Percentiles rank a stretch among this genome's conserved stretches.
Evolutionary conservation across 2,797 vertebrate species (phyloP).

Genomic region (Pseudochromis fuscus): DNA sequence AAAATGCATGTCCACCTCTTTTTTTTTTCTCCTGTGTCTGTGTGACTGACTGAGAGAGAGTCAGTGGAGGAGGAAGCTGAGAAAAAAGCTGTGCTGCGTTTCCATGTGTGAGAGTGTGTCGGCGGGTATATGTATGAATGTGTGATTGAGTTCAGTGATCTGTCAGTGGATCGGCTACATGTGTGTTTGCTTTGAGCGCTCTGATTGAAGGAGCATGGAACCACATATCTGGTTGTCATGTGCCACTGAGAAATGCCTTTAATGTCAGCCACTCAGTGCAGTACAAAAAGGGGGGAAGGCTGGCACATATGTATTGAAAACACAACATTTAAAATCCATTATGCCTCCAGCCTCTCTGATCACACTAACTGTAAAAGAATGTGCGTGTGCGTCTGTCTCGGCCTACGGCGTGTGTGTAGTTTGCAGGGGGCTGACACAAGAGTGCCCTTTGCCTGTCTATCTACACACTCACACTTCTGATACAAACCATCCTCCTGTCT

Average conservation of each 20-base stretch:
- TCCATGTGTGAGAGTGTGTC: slow-evolving; percentile 63
- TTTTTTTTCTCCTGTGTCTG: slow-evolving; percentile 24
- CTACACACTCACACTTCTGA: slow-evolving; percentile 39
- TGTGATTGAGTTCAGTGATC: slow-evolving; percentile 67
- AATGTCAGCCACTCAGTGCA: slow-evolving; percentile 65
- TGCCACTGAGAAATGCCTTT: slow-evolving; percentile 78
- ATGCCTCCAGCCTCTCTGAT: slow-evolving; percentile 52
- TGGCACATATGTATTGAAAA: slow-evolving; percentile 67
- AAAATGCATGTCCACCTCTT: slow-evolving; percentile 42
- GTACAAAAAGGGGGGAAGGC: slow-evolving; percentile 64
- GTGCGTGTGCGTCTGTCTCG: slow-evolving; percentile 23
- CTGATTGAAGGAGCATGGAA: slow-evolving; percentile 75
- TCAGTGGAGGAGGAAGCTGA: slow-evolving; percentile 18
- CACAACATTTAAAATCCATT: slow-evolving; percentile 65
- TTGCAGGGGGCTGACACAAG: slow-evolving; percentile 15
- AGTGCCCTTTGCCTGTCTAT: slow-evolving; percentile 28
- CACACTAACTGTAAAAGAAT: slow-evolving; percentile 56
- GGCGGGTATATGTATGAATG: slow-evolving; percentile 53
- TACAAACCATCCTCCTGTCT: slow-evolving; percentile 67
- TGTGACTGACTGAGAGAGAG: slow-evolving; percentile 36
- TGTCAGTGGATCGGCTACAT: slow-evolving; percentile 73
- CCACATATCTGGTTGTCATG: slow-evolving; percentile 77
- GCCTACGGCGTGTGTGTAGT: slow-evolving; percentile 11
- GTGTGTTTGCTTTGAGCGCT: slow-evolving; percentile 78
- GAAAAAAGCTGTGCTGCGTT: slow-evolving; percentile 30